Evolutionary conservation across 1,140 invertebrate genomes (phyloP).

Genomic region (Drosophila mauritiana): DNA sequence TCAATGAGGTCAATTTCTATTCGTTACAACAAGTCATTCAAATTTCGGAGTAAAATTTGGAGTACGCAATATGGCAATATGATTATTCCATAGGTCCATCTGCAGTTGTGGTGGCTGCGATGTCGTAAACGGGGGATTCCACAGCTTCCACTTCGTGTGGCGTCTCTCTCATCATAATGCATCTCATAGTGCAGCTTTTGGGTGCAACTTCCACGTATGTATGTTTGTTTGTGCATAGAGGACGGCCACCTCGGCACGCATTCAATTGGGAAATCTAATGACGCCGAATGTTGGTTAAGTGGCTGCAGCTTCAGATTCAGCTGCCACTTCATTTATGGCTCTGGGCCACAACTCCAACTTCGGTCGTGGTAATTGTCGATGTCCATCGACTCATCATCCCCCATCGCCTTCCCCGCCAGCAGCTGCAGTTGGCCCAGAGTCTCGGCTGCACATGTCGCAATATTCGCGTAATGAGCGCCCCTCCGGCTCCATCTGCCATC

Average conservation of each 20-base stretch:
- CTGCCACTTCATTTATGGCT: slow-evolving; percentile 10
- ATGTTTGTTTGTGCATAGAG: neutral
- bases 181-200: slow-evolving; percentile 1
- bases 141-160: slow-evolving; percentile 10
- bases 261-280: slow-evolving; percentile 62
- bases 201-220: slow-evolving; percentile 24
- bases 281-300: slow-evolving; percentile 62
- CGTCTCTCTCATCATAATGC: slow-evolving; percentile 2
- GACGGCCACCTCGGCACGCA: slow-evolving; percentile 53
- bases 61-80: too few species aligned
- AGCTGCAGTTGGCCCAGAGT: slow-evolving; percentile 43
- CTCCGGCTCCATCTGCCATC: slow-evolving; percentile 17
- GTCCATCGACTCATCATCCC: slow-evolving; percentile 34
- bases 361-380: slow-evolving; percentile 22
- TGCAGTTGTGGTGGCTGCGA: neutral
- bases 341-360: slow-evolving; percentile 11
- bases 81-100: neutral
- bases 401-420: neutral
- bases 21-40: too few species aligned
- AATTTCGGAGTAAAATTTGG: too few species aligned
- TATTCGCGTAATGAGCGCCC: slow-evolving; percentile 60
- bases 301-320: slow-evolving; percentile 31
- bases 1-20: too few species aligned
- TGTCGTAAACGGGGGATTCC: slow-evolving; percentile 27
- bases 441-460: slow-evolving; percentile 68